Conservation (phyloP, 2,797 vertebrate species). For the Catostomus latipinnis region DNA sequence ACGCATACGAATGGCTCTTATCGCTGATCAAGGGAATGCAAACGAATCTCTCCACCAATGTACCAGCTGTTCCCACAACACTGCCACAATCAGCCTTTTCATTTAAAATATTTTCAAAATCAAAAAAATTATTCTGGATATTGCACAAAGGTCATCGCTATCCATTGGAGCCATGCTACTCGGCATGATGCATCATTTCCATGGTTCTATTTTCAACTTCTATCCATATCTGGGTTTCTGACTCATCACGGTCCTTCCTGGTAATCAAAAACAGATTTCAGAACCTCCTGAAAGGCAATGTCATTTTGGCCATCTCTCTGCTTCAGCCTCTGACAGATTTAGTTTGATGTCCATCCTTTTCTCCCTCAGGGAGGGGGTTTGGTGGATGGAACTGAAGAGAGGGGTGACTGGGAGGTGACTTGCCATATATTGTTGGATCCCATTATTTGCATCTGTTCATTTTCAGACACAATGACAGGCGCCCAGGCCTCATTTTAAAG, state of each 20-base stretch:
- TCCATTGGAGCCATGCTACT: slow-evolving; percentile 2
- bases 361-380: slow-evolving; percentile 45
- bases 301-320: slow-evolving; percentile 23
- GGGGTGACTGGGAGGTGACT: slow-evolving; percentile 67
- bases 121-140: slow-evolving; percentile 58
- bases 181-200: background rate
- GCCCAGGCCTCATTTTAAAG: slow-evolving; percentile 33
- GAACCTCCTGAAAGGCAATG: slow-evolving; percentile 17
- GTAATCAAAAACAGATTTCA: slow-evolving; percentile 42
- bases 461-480: slow-evolving; percentile 67
- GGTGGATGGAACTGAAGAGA: slow-evolving; percentile 57
- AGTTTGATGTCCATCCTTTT: slow-evolving; percentile 14
- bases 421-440: slow-evolving; percentile 62
- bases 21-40: slow-evolving; percentile 33
- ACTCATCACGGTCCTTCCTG: slow-evolving; percentile 52
- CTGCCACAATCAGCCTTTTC: background rate
- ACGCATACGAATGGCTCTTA: slow-evolving; percentile 42
- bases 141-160: background rate
- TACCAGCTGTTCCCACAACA: slow-evolving; percentile 33
- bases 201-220: slow-evolving; percentile 32
- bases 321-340: slow-evolving; percentile 21
- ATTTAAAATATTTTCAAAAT: slow-evolving; percentile 48
- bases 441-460: slow-evolving; percentile 67
- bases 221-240: slow-evolving; percentile 29
- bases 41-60: slow-evolving; percentile 50